These are phyloP conservation scores for Melanotaenia maccullochi DNA, from an alignment of 2,797 vertebrate species.

Conservation along the genomic window DNA sequence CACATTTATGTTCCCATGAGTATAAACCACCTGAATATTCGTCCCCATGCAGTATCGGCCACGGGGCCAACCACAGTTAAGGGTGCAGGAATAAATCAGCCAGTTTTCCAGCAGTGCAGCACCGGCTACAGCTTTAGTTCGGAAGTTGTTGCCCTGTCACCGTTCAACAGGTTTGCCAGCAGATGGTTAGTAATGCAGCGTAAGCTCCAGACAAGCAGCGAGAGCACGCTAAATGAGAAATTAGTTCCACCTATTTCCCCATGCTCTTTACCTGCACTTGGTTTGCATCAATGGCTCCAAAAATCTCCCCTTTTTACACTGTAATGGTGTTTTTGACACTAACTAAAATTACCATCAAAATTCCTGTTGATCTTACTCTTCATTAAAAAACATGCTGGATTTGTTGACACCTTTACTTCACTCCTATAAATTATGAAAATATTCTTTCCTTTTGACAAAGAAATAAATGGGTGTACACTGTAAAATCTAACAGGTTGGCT, in stretches of 20 bases:
- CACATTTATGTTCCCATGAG: conserved; percentile 11
- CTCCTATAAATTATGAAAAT: conserved; percentile 61
- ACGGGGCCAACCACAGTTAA: conserved; percentile 4
- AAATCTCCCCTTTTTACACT: conserved; percentile 54
- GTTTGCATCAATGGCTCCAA: conserved; percentile 10
- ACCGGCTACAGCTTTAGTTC: neutral
- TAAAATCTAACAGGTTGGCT: too few relatives aligned
- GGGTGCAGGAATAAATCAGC: conserved; percentile 11
- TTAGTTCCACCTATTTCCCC: neutral
- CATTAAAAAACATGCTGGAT: conserved; percentile 22
- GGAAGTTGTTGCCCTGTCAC: neutral
- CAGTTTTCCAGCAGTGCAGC: conserved; percentile 13
- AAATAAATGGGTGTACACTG: neutral
- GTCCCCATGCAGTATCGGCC: conserved; percentile 28
- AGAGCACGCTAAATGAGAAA: too few relatives aligned
- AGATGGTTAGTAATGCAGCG: neutral
- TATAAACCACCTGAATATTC: conserved; percentile 20
- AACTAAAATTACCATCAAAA: conserved; percentile 71
- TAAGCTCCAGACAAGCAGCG: neutral
- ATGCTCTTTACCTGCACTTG: neutral
- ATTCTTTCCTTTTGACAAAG: conserved; percentile 44
- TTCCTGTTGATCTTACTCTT: conserved; percentile 47
- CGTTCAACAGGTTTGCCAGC: neutral
- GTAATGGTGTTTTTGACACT: conserved; percentile 65
- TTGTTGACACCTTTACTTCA: conserved; percentile 34